A percentile compares a stretch with the other conserved stretches of the same genome.
phyloP scores from a whole-genome alignment of 2,797 vertebrate species.

The Corythornis leucogaster region DNA sequence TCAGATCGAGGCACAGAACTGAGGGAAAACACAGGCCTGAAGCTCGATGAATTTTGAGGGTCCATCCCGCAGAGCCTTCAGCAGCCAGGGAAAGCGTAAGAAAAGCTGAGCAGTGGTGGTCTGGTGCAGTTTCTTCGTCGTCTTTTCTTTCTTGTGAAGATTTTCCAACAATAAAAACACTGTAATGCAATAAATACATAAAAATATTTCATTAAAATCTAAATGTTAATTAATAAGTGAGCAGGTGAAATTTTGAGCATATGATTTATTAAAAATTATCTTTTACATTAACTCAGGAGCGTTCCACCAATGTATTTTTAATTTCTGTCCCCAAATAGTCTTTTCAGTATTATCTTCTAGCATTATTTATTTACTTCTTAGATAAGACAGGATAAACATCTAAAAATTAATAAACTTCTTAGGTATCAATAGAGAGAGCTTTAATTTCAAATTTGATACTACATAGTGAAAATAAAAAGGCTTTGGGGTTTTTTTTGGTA shows the following conservation, averaged over 20 bases:
- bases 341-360: neutral
- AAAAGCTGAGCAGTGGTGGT: neutral
- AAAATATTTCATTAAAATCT: neutral
- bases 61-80: neutral
- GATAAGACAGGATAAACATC: neutral
- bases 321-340: neutral
- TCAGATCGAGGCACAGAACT: neutral
- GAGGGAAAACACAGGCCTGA: neutral
- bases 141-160: neutral
- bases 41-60: neutral
- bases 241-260: neutral
- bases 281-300: neutral
- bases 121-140: neutral
- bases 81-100: neutral
- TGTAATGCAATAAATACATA: neutral
- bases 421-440: neutral
- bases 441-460: neutral
- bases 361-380: neutral
- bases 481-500: rapidly evolving
- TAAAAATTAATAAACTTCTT: neutral
- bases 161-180: neutral
- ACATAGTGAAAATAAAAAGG: neutral
- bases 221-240: neutral
- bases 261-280: neutral
- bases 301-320: neutral